Conservation (phyloP, 1,140 invertebrate genomes). For the Pseudomyrmex pallidus region DNA sequence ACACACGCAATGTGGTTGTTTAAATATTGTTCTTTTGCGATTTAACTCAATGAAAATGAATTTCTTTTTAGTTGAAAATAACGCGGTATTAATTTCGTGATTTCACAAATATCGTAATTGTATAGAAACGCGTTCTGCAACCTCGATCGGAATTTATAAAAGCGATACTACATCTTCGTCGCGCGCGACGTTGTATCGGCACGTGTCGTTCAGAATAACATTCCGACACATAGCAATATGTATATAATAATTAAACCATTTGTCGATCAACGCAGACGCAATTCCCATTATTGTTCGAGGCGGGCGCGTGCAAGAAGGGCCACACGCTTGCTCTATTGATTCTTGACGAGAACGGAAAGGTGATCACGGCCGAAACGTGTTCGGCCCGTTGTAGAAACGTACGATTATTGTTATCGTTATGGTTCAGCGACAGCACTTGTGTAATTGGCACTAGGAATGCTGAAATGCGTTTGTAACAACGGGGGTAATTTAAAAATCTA, state of each 20-base stretch:
- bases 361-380: conserved; percentile 16
- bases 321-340: conserved; percentile 16
- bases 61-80: too few relatives aligned
- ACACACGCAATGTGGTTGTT: too few relatives aligned
- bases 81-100: too few relatives aligned
- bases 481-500: neutral
- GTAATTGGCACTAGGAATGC: neutral
- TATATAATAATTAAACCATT: conserved; percentile 59
- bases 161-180: too few relatives aligned
- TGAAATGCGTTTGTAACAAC: neutral
- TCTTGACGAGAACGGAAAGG: conserved; percentile 36
- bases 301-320: neutral
- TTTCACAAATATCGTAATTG: too few relatives aligned
- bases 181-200: too few relatives aligned
- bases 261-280: conserved; percentile 34
- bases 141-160: too few relatives aligned
- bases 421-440: conserved; percentile 26
- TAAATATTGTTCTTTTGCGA: too few relatives aligned
- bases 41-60: too few relatives aligned
- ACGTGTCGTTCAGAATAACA: too few relatives aligned
- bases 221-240: neutral
- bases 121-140: too few relatives aligned
- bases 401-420: conserved; percentile 53
- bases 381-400: conserved; percentile 32
- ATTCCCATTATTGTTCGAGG: conserved; percentile 41